Conservation (phyloP, 2,797 vertebrate species). For the Streptopelia turtur region DNA sequence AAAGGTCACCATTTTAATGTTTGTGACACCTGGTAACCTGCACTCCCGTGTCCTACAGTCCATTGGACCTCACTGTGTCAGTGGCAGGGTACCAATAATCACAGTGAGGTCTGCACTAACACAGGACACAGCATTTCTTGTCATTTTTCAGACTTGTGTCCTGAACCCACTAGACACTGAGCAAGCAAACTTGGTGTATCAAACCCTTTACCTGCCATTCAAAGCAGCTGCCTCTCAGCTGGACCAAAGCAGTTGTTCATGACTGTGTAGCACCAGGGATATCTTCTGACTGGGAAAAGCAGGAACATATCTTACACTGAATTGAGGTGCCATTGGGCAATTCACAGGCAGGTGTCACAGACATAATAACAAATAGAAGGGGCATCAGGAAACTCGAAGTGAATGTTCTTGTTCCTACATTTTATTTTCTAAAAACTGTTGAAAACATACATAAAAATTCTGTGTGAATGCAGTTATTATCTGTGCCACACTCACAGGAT, state of each 20-base stretch:
- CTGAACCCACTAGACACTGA: neutral
- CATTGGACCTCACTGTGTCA: neutral
- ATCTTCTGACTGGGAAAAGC: neutral
- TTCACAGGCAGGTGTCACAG: neutral
- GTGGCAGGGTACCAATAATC: neutral
- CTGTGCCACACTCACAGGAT: neutral
- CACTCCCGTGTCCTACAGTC: neutral
- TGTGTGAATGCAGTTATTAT: neutral
- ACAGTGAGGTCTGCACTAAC: neutral
- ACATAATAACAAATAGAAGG: neutral
- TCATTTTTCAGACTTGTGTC: neutral
- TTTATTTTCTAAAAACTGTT: neutral
- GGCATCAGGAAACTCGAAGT: neutral
- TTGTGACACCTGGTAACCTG: neutral
- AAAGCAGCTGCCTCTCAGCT: neutral
- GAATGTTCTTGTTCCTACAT: neutral
- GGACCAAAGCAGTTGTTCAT: neutral
- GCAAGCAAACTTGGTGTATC: neutral
- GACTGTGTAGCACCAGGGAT: neutral
- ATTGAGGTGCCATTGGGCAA: accelerated
- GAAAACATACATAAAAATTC: neutral
- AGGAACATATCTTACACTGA: neutral
- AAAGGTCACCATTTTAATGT: neutral
- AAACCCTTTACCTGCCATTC: neutral
- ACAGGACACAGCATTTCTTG: neutral